Percentiles rank a stretch among this genome's conserved stretches.
These are phyloP conservation scores for Ictidomys tridecemlineatus DNA, from an alignment of 2,113 vertebrate genomes.

Conservation along the genomic window DNA sequence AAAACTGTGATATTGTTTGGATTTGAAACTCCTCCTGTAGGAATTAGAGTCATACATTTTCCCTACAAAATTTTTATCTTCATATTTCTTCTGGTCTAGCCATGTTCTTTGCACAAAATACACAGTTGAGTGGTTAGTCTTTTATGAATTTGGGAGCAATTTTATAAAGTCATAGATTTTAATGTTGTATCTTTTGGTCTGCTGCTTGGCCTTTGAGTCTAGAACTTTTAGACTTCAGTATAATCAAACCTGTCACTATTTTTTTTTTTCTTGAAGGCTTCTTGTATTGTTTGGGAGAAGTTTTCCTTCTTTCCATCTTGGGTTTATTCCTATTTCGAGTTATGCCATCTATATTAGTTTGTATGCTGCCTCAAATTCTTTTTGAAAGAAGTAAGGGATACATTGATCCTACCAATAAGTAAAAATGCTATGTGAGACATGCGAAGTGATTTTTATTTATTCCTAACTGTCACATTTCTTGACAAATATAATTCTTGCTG, in stretches of 20 bases:
- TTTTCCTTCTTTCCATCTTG: neutral
- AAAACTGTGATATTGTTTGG: conserved; percentile 37
- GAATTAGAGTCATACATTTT: neutral
- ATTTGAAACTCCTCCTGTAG: conserved; percentile 22
- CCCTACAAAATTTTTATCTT: neutral
- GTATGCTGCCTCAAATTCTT: conserved; percentile 4
- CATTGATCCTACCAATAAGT: conserved; percentile 18
- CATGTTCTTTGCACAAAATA: conserved; percentile 47
- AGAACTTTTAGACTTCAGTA: neutral
- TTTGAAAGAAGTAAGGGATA: conserved; percentile 30
- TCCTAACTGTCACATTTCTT: conserved; percentile 45
- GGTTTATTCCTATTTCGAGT: conserved; percentile 44
- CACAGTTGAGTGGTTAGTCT: neutral
- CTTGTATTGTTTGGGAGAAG: conserved; percentile 9
- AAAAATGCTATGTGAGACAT: neutral
- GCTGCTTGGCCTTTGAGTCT: neutral
- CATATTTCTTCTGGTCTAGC: neutral
- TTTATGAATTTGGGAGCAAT: neutral
- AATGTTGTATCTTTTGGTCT: neutral
- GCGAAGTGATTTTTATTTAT: conserved; percentile 67
- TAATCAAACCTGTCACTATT: neutral
- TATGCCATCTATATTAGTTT: conserved; percentile 6
- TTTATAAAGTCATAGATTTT: neutral
- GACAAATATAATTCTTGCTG: conserved; percentile 60
- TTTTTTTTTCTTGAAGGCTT: neutral